Percentiles rank a stretch among this genome's conserved stretches.
Evolutionary conservation across 2,888 invertebrate genomes (phyloP).

Genomic region (Caenorhabditis imperialis): DNA sequence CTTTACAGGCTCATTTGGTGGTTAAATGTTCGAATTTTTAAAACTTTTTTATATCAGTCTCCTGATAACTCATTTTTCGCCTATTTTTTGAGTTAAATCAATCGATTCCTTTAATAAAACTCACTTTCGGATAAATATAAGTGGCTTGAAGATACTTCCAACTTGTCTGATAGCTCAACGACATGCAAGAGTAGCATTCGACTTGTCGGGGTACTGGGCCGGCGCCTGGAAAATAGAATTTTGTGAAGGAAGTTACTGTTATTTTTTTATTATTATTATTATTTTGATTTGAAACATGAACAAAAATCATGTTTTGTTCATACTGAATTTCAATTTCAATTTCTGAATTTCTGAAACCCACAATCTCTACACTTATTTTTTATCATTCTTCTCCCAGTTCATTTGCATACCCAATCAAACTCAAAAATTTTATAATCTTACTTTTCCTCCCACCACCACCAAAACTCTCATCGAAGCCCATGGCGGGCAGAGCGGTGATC

Average conservation of each 20-base stretch:
- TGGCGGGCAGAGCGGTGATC: background rate
- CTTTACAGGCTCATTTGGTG: background rate
- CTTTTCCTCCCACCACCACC: slow-evolving; percentile 25
- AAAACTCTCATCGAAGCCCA: slow-evolving; percentile 40
- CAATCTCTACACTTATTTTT: no score
- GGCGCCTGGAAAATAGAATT: slow-evolving; percentile 61
- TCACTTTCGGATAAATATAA: slow-evolving; percentile 73
- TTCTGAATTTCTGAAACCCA: no score
- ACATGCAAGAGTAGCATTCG: slow-evolving; percentile 77
- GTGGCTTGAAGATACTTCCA: slow-evolving; percentile 73
- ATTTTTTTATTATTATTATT: no score
- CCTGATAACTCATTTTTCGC: no score
- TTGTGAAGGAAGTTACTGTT: no score
- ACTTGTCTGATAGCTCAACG: slow-evolving; percentile 72
- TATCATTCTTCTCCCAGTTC: no score
- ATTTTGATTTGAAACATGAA: no score
- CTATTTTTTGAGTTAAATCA: background rate
- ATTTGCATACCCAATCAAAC: no score
- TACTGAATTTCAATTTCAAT: no score
- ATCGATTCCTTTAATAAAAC: no score
- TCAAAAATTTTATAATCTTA: no score
- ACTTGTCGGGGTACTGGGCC: slow-evolving; percentile 68
- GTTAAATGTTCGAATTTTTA: background rate
- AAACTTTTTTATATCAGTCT: background rate
- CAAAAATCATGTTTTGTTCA: no score